Conservation (phyloP, 1,140 invertebrate species). For the Hylyphantes graminicola region DNA sequence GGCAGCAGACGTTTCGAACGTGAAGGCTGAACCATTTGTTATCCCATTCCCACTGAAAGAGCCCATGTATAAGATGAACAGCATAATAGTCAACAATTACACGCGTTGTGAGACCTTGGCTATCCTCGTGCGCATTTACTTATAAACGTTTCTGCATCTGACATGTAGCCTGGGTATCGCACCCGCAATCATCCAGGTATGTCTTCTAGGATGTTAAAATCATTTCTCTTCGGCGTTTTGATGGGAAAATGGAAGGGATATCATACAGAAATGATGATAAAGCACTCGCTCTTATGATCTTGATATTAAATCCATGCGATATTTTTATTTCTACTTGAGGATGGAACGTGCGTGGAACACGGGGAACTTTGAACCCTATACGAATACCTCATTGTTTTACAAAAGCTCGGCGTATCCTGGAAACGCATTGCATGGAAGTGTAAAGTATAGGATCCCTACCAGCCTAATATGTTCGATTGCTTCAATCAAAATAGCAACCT, state of each 20-base stretch:
- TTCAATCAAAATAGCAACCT: constrained; percentile 8
- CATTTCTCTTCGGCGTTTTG: constrained; percentile 48
- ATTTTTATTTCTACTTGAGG: constrained; percentile 2
- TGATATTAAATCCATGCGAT: constrained; percentile 28
- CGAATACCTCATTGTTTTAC: constrained; percentile 1
- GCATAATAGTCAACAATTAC: constrained; percentile 57
- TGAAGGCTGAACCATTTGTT: constrained; percentile 48
- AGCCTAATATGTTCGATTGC: constrained; percentile 6
- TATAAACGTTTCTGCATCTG: background rate
- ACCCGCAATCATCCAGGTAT: constrained; percentile 44
- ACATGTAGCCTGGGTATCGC: constrained; percentile 27
- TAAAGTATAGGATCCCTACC: background rate
- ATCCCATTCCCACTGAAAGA: constrained; percentile 11
- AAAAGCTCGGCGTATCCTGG: background rate
- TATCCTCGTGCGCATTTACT: constrained; percentile 32
- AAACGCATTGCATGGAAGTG: background rate
- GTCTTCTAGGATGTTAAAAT: constrained; percentile 42
- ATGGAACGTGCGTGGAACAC: constrained; percentile 22
- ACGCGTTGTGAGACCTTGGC: constrained; percentile 54
- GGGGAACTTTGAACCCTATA: constrained; percentile 25
- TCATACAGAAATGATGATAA: constrained; percentile 46
- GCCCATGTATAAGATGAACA: constrained; percentile 42
- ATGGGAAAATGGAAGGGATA: constrained; percentile 46
- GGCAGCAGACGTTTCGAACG: constrained; percentile 42
- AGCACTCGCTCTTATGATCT: constrained; percentile 12